A percentile compares a stretch with the other conserved stretches of the same genome.
These are phyloP conservation scores for Cladorhizidae sp. DNA, from an alignment of 37 sponge, comb jelly and placozoan species.

Conservation along the genomic window DNA sequence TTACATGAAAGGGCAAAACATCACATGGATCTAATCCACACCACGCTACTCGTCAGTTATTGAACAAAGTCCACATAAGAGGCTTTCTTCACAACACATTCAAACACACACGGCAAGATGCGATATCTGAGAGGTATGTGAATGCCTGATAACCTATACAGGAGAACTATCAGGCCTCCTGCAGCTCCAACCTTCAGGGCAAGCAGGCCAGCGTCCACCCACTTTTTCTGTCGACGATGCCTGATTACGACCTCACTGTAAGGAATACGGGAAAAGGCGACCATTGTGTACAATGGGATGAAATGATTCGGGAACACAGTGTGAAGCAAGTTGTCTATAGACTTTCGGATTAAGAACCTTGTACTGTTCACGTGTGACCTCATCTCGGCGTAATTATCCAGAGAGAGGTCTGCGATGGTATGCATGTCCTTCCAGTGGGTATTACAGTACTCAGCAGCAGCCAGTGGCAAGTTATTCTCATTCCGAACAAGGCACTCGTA, in stretches of 20 bases:
- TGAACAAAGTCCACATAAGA: too few relatives aligned
- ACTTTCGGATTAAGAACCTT: conserved; percentile 54
- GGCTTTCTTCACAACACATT: conserved; percentile 14
- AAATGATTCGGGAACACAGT: conserved; percentile 54
- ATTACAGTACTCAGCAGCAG: conserved; percentile 58
- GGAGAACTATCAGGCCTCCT: background rate
- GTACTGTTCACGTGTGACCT: conserved; percentile 73
- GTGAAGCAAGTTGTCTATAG: conserved; percentile 59
- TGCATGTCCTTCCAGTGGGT: conserved; percentile 62
- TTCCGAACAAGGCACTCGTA: conserved; percentile 30
- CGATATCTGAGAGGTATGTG: conserved; percentile 14
- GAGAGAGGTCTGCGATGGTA: conserved; percentile 87
- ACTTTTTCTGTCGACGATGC: conserved; percentile 38
- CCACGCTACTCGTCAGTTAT: too few relatives aligned
- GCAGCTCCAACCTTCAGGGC: background rate
- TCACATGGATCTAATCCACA: too few relatives aligned
- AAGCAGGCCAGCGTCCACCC: conserved; percentile 21
- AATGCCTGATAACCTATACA: conserved; percentile 11
- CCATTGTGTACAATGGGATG: conserved; percentile 85
- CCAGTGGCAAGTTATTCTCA: conserved; percentile 22
- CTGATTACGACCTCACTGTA: conserved; percentile 52
- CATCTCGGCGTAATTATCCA: conserved; percentile 94
- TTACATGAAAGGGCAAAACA: too few relatives aligned
- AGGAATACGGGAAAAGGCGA: conserved; percentile 82
- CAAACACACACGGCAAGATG: conserved; percentile 7